These are phyloP conservation scores for Pogonus chalceus DNA, from an alignment of 1,140 invertebrate genomes.

Conservation along the genomic window DNA sequence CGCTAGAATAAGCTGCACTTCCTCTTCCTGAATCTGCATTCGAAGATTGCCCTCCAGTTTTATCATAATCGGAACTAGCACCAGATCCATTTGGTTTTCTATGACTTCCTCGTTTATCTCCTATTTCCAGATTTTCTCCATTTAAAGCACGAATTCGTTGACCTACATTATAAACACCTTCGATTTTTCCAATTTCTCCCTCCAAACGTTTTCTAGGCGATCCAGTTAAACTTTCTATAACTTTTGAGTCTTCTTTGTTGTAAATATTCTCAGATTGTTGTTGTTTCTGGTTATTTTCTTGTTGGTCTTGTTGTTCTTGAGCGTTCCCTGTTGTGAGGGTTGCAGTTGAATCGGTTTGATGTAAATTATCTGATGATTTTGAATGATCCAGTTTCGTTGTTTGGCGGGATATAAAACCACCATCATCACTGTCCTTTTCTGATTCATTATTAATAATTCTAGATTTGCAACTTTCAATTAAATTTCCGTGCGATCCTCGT, in stretches of 20 bases:
- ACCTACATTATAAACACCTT: slow-evolving; percentile 31
- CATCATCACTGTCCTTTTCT: slow-evolving; percentile 47
- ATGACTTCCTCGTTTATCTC: slow-evolving; percentile 32
- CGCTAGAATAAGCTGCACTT: slow-evolving; percentile 64
- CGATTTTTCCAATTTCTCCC: slow-evolving; percentile 31
- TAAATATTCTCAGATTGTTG: slow-evolving; percentile 12
- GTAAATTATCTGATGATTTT: background rate
- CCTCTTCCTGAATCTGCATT: slow-evolving; percentile 66
- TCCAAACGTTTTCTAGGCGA: slow-evolving; percentile 27
- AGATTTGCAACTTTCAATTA: slow-evolving; percentile 37
- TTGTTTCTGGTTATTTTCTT: slow-evolving; percentile 6
- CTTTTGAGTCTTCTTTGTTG: slow-evolving; percentile 19
- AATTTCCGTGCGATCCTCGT: slow-evolving; percentile 45
- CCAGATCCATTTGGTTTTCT: slow-evolving; percentile 41
- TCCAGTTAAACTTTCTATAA: slow-evolving; percentile 22
- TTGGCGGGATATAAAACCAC: slow-evolving; percentile 38
- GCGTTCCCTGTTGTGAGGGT: background rate
- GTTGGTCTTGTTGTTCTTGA: slow-evolving; percentile 11
- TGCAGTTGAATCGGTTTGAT: background rate
- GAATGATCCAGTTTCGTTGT: slow-evolving; percentile 13
- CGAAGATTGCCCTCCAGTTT: slow-evolving; percentile 53
- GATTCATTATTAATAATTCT: slow-evolving; percentile 25
- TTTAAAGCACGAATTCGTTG: slow-evolving; percentile 15
- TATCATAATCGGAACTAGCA: slow-evolving; percentile 56
- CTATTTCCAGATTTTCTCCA: slow-evolving; percentile 22